phyloP scores from a whole-genome alignment of 2,888 invertebrate species.

The Apamea epomidion region DNA sequence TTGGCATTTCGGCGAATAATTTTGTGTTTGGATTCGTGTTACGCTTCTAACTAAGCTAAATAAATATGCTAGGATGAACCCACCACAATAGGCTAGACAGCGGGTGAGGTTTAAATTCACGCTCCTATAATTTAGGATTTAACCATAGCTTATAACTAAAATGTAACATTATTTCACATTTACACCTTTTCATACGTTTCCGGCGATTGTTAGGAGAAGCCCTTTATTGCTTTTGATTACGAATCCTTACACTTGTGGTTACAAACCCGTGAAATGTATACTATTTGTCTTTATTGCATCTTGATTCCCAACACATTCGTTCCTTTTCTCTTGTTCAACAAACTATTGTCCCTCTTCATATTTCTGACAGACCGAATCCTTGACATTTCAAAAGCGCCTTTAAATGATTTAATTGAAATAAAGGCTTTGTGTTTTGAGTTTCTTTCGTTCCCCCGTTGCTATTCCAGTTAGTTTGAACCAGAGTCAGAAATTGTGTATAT shows the following conservation, averaged over 20 bases:
- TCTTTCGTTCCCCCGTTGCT: no score
- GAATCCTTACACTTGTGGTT: background rate
- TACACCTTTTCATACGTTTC: background rate
- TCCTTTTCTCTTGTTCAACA: background rate
- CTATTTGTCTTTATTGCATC: background rate
- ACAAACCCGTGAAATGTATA: slow-evolving; percentile 1
- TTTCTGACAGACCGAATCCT: no score
- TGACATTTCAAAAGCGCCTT: no score
- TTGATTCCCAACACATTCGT: background rate
- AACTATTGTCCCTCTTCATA: background rate
- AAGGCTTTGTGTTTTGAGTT: no score
- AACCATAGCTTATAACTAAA: slow-evolving; percentile 1
- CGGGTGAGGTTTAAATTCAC: slow-evolving; percentile 17
- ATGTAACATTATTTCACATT: slow-evolving; percentile 10
- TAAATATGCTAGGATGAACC: slow-evolving; percentile 30
- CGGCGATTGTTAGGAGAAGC: slow-evolving; percentile 5
- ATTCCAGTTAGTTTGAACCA: background rate
- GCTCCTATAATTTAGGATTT: slow-evolving; percentile 11
- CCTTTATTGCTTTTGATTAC: background rate
- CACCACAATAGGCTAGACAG: slow-evolving; percentile 27
- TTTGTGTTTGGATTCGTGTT: slow-evolving; percentile 28
- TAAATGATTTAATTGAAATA: no score
- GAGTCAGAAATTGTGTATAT: background rate
- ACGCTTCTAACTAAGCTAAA: slow-evolving; percentile 15
- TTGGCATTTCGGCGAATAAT: slow-evolving; percentile 34